Base-by-base conservation (phyloP, 2,888 invertebrate genomes). In the Apoda limacodes region DNA sequence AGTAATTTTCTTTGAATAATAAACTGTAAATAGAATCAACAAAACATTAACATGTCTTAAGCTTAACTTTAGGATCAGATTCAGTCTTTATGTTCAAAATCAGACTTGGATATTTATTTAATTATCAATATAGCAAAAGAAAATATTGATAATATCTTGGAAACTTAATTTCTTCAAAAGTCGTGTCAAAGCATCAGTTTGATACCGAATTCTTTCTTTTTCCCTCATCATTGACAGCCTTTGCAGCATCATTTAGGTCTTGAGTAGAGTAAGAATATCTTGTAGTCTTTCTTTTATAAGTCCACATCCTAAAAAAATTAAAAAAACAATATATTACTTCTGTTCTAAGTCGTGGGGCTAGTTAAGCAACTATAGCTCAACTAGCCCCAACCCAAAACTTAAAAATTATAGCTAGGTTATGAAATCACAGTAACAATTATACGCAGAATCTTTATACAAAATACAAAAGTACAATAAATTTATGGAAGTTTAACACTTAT, bases 141-240 rank as follows among this genome's bases (percentile, higher is more conserved):
- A n/a, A n/a, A n/a, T n/a, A n/a, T n/a, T n/a, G n/a, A n/a, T n/a
- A n/a, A n/a, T n/a, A n/a, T n/a, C n/a, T n/a, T n/a, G n/a, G n/a
- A n/a, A n/a, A 39, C 39, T 40, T 37, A 34, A 40, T 40, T 40
- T 43, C 22, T 43, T 42, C 31, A 46, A 30, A 40, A 34, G 44
- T 42, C 41, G 40, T 32, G 42, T 42, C 14, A 43, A 40, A 37
- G 39, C 43, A 41, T 46, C 39, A 33, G 37, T 40, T 43, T 43
- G 38, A 43, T 45, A 34, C 42, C 35, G 30, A 41, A 42, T 46
- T 46, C 41, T 37, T 37, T 41, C 34, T 41, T 39, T 39, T 39
- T 22, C 13, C 30, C 22, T 39, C 34, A 32, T 42, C 33, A 11
- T 34, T 40, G 29, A 40, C 38, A 36, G 39, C 38, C 34, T 39